Percentiles rank a stretch among this genome's conserved stretches.
These are phyloP conservation scores for Dinothrombium tinctorium DNA, from an alignment of 1,140 invertebrate genomes.

Conservation along the genomic window DNA sequence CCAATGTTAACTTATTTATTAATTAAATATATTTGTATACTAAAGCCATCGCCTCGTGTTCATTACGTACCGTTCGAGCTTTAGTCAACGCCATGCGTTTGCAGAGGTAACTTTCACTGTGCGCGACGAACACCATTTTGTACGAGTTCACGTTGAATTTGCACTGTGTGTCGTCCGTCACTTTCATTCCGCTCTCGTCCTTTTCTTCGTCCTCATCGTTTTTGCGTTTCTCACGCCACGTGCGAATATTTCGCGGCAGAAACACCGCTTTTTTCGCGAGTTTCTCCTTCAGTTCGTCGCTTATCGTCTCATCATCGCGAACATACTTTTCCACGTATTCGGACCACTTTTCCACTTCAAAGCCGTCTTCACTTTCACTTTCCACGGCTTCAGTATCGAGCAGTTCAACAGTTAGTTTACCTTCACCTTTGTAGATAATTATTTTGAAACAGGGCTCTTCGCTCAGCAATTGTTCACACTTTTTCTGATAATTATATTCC, in stretches of 20 bases:
- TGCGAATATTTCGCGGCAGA: constrained; percentile 30
- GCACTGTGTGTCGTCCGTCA: constrained; percentile 39
- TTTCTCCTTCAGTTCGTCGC: constrained; percentile 21
- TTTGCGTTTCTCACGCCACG: neutral
- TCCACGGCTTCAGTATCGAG: constrained; percentile 43
- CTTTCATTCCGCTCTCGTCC: constrained; percentile 15
- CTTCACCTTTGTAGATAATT: constrained; percentile 57
- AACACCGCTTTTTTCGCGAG: constrained; percentile 34
- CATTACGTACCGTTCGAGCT: constrained; percentile 39
- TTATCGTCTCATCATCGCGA: constrained; percentile 17
- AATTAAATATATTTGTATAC: neutral
- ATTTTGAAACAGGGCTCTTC: constrained; percentile 81
- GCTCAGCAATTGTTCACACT: constrained; percentile 42
- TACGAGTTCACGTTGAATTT: constrained; percentile 43
- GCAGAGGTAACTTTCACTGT: constrained; percentile 53
- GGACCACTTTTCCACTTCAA: constrained; percentile 36
- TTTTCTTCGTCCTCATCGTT: constrained; percentile 2
- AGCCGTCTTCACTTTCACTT: constrained; percentile 20
- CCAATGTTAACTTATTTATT: neutral
- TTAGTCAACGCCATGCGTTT: constrained; percentile 42
- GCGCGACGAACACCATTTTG: constrained; percentile 49
- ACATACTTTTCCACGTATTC: constrained; percentile 41
- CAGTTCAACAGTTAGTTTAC: constrained; percentile 62
- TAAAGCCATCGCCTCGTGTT: neutral
- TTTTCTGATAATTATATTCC: constrained; percentile 48